A percentile compares a stretch with the other conserved stretches of the same genome.
phyloP scores from a whole-genome alignment of 2,797 vertebrate species.

The Enteromius anoplus region DNA sequence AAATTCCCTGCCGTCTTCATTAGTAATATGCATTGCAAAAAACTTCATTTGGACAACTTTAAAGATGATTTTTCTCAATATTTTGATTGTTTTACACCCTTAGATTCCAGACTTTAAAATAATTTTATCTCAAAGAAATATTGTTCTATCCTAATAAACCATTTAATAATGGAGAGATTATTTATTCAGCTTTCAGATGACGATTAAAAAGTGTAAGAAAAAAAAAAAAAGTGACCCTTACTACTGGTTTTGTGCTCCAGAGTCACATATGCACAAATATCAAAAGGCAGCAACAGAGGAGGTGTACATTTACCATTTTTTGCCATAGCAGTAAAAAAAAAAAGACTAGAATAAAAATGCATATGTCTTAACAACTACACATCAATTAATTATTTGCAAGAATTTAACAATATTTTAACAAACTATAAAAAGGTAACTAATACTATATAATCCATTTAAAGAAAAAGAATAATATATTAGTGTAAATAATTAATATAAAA shows the following conservation, averaged over 20 bases:
- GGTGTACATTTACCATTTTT: not conserved
- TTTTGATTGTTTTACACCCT: not conserved
- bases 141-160: not conserved
- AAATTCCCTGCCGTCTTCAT: not conserved
- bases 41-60: not conserved
- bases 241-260: not conserved
- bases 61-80: not conserved
- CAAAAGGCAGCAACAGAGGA: not conserved
- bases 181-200: not conserved
- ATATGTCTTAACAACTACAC: not conserved
- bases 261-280: not conserved
- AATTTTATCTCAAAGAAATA: not conserved
- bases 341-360: not conserved
- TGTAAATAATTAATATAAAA: not conserved
- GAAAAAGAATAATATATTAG: no score
- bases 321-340: not conserved
- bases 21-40: not conserved
- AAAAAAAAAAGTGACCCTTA: not conserved
- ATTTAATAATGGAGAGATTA: not conserved
- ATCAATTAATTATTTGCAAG: not conserved
- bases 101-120: not conserved
- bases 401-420: not conserved
- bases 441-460: not conserved
- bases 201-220: not conserved
- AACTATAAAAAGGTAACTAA: not conserved